Evolutionary conservation across 2,113 vertebrate genomes (phyloP).

Genomic region (Pomatorhinus ruficollis): DNA sequence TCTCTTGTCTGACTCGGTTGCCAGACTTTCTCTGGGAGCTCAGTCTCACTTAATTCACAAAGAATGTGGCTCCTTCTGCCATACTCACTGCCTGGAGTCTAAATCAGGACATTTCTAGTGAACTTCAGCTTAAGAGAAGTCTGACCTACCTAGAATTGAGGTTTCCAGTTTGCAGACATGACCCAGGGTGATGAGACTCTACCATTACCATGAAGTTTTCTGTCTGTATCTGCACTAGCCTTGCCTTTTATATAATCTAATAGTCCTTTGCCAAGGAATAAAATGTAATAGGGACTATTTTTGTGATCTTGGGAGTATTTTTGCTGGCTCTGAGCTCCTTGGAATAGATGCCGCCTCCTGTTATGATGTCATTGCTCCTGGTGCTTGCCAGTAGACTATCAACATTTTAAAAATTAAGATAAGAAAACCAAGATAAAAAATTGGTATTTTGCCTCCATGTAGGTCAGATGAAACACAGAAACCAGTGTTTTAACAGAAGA

Average conservation of each 20-base stretch:
- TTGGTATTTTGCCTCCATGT: neutral
- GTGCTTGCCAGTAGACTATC: slow-evolving; percentile 8
- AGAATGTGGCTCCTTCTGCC: neutral
- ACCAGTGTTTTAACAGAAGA: neutral
- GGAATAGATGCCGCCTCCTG: slow-evolving; percentile 62
- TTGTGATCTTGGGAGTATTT: slow-evolving; percentile 28
- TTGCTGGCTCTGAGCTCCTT: slow-evolving; percentile 40
- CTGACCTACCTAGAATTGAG: slow-evolving; percentile 22
- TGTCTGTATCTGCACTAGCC: neutral
- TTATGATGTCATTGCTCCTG: slow-evolving; percentile 26
- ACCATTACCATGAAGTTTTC: neutral
- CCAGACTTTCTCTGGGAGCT: neutral
- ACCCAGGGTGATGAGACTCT: neutral
- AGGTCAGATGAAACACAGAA: neutral
- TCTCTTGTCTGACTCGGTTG: neutral
- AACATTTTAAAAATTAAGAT: neutral
- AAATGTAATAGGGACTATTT: slow-evolving; percentile 53
- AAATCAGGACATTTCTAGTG: neutral
- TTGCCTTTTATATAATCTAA: slow-evolving; percentile 46
- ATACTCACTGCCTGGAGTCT: neutral
- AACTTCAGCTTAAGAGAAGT: neutral
- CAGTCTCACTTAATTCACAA: neutral
- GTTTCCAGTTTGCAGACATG: neutral
- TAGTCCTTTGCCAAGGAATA: slow-evolving; percentile 25
- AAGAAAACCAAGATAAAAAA: neutral